Base-by-base conservation (phyloP, 2,888 invertebrate species). In the Nomada ruficornis region DNA sequence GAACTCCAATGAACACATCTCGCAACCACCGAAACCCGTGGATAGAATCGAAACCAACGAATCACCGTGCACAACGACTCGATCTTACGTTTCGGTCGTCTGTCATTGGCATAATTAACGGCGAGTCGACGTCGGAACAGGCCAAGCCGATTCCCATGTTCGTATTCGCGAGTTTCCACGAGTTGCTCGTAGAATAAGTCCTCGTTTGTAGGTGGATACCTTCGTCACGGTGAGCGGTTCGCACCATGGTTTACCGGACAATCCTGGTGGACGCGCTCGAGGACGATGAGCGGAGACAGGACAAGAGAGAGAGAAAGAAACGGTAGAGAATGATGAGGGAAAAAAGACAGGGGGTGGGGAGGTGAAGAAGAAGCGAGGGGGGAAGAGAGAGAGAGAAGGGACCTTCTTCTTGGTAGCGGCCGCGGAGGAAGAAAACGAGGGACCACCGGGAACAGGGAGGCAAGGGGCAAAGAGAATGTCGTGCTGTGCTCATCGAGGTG, bases 401-500 rank as follows among this genome's bases (percentile, higher is more conserved):
- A 83, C 85, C 82, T 83, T 86, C 86, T 89, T 89, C 89, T 89
- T 79, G 84, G 83, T 87, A 85, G 84, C 82, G 81, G 83, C 80
- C 74, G 77, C 82, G 82, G 82, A 85, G 86, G 80, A 83, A 87
- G 85, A 88, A 82, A 74, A 85, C 84, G 88, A 86, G 85, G 85
- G 86, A 83, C 80, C 77, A 84, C 80, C 82, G 85, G 80, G 84
- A 75, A 80, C 81, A 83, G 82, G 82, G 88, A 77, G 80, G 89
- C 88, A 90, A 88, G 90, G 90, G 91, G 90, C 90, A 90, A 91
- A 90, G 91, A 90, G 92, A 91, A 91, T 92, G 92, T 92, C 92
- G 91, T 91, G 92, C 91, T 92, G 94, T 93, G 93, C 89, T 93
- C 94, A 93, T 93, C 94, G 93, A 94, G 92, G 92, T 93, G 93